Evolutionary conservation across 2,797 vertebrate genomes (phyloP), one percentile per base, ranked within the genome.

Genomic region (Silurus lanzhouensis): DNA sequence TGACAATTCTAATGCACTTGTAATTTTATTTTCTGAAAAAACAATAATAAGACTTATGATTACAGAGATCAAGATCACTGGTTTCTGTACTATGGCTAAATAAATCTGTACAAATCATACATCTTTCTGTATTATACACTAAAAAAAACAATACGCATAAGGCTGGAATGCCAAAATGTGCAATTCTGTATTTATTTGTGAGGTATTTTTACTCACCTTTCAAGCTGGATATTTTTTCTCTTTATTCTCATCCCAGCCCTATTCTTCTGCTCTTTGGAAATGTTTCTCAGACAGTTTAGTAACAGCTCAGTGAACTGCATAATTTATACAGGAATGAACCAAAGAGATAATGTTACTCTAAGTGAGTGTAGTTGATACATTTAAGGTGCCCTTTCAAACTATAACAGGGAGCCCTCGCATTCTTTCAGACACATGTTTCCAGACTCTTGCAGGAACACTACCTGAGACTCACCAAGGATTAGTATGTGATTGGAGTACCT

Each of bases 291-390:
- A 94, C 95, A 95, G 95, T 95, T 96, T 95, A 90, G 93, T 93
- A 94, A 95, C 90, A 92, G 94, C 92, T 92, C 93, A 93, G 91
- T 93, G 90, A 81, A 90, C 82, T 97, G 91, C 96, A 97, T 97
- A 96, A 97, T 98, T 97, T 89, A 98, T 97, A 93, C 83, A 81
- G 72, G 91, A 90, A 90, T 83, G 84, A 96, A 93, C 94, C 92
- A 89, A 46, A 90, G 91, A 92, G 96, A 95, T 98, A 96, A 90
- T 91, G 94, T 98, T 98, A 97, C 97, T 93, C 92, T 82, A 91
- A 91, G 89, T 93, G 93, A 95, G 92, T 93, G 87, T 91, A 92
- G 92, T 83, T 87, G 67, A 91, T 92, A 93, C 91, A 92, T 95
- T 90, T 93, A 94, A 90, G 93, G 90, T 94, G 90, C 93, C 93